Percentiles rank a stretch among this genome's conserved stretches.
Conservation (phyloP, 2,797 vertebrate species). For the Petrocephalus schoutedeni region DNA sequence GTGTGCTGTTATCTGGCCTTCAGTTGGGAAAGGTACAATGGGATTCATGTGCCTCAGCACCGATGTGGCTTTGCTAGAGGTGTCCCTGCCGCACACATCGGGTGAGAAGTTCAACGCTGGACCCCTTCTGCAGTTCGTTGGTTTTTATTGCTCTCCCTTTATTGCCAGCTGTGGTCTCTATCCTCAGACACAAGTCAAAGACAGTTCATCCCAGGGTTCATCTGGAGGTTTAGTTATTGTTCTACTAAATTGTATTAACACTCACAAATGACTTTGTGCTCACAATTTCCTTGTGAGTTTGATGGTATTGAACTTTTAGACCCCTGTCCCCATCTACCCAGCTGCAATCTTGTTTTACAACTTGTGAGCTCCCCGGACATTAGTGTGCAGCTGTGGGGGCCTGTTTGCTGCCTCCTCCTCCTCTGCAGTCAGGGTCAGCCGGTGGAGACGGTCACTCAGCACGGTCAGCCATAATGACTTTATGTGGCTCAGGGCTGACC, state of each 20-base stretch:
- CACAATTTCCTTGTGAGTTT: constrained; percentile 22
- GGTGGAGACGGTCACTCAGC: neutral
- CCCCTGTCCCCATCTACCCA: constrained; percentile 5
- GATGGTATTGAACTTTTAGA: constrained; percentile 19
- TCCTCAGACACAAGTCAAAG: constrained; percentile 60
- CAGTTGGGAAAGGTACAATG: neutral
- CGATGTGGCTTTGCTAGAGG: constrained; percentile 1
- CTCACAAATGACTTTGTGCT: constrained; percentile 23
- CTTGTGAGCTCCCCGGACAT: constrained; percentile 16
- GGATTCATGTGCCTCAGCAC: constrained; percentile 4
- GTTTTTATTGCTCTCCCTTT: constrained; percentile 27
- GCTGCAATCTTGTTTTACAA: constrained; percentile 22
- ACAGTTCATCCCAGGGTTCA: constrained; percentile 71
- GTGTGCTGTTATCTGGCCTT: constrained; percentile 4
- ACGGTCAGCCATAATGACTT: constrained; percentile 1
- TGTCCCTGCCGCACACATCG: constrained; percentile 22
- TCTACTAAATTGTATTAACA: constrained; percentile 48
- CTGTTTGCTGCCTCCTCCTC: neutral
- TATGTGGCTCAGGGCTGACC: neutral
- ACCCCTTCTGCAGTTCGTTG: constrained; percentile 25
- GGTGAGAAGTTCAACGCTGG: constrained; percentile 29
- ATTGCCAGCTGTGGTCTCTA: constrained; percentile 28
- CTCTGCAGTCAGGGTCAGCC: neutral
- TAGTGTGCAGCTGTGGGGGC: constrained; percentile 1
- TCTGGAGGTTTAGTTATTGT: constrained; percentile 69